phyloP scores from a whole-genome alignment of 2,797 vertebrate species.

The Melanotaenia boesemani region DNA sequence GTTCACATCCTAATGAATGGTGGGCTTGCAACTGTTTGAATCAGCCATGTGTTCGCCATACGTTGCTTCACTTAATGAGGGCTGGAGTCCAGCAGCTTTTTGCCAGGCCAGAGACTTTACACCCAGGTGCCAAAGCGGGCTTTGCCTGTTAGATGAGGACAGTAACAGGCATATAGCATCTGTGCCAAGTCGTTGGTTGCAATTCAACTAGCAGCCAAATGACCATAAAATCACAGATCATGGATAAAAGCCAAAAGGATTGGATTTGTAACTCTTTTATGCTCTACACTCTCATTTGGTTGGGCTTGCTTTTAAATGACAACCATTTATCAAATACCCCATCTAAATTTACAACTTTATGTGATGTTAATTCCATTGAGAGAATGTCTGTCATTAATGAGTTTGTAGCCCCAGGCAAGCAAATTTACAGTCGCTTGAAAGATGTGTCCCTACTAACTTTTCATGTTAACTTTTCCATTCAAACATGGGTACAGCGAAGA shows the following conservation, averaged over 20 bases:
- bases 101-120: slow-evolving; percentile 46
- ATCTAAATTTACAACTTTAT: slow-evolving; percentile 42
- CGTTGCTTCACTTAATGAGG: slow-evolving; percentile 34
- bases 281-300: neutral
- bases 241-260: slow-evolving; percentile 29
- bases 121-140: slow-evolving; percentile 55
- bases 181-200: slow-evolving; percentile 29
- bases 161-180: slow-evolving; percentile 34
- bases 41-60: slow-evolving; percentile 63
- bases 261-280: slow-evolving; percentile 27
- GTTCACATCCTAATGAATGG: slow-evolving; percentile 41
- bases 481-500: slow-evolving; percentile 19
- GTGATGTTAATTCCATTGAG: slow-evolving; percentile 36
- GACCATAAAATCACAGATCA: slow-evolving; percentile 46
- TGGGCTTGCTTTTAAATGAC: slow-evolving; percentile 37
- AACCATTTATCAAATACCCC: slow-evolving; percentile 39
- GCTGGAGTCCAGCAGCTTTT: slow-evolving; percentile 37
- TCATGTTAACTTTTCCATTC: slow-evolving; percentile 60
- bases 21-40: slow-evolving; percentile 43
- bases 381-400: slow-evolving; percentile 49
- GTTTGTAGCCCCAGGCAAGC: slow-evolving; percentile 35
- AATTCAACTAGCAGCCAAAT: slow-evolving; percentile 46
- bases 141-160: slow-evolving; percentile 37
- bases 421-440: slow-evolving; percentile 55
- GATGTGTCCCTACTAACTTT: slow-evolving; percentile 59